These are phyloP conservation scores for Apogon hyalosoma DNA, from an alignment of 2,797 vertebrate genomes.

Conservation along the genomic window DNA sequence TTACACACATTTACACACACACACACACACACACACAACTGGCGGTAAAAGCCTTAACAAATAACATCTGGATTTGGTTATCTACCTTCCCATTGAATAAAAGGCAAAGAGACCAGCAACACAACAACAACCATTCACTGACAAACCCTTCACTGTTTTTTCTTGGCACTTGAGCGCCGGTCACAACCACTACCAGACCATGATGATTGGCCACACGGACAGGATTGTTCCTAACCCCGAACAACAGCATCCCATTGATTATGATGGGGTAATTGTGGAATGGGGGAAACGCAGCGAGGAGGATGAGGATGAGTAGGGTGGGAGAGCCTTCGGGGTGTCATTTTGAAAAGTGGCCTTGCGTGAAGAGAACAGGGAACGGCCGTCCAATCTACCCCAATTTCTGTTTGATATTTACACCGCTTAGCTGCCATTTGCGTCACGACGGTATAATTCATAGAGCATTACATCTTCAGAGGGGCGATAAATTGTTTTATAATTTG, in stretches of 20 bases:
- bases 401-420: constrained; percentile 45
- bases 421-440: constrained; percentile 72
- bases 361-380: constrained; percentile 46
- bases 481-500: constrained; percentile 64
- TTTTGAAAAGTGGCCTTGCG: constrained; percentile 43
- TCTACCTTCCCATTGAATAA: constrained; percentile 72
- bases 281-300: constrained; percentile 12
- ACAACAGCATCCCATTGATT: constrained; percentile 40
- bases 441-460: constrained; percentile 46
- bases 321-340: constrained; percentile 52
- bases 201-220: constrained; percentile 56
- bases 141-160: constrained; percentile 64
- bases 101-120: constrained; percentile 64
- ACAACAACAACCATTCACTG: constrained; percentile 74
- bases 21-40: constrained; percentile 20
- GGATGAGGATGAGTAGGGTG: constrained; percentile 26
- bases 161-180: constrained; percentile 69
- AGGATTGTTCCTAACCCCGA: constrained; percentile 35
- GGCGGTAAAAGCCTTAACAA: constrained; percentile 70
- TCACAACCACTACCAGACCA: constrained; percentile 73
- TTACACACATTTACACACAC: constrained; percentile 22
- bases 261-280: constrained; percentile 53
- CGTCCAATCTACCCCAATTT: constrained; percentile 51
- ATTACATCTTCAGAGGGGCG: constrained; percentile 51
- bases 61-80: constrained; percentile 81